Percentiles rank a stretch among this genome's conserved stretches.
Evolutionary conservation across 1,140 invertebrate genomes (phyloP).

Genomic region (Trachymyrmex cornetzi): DNA sequence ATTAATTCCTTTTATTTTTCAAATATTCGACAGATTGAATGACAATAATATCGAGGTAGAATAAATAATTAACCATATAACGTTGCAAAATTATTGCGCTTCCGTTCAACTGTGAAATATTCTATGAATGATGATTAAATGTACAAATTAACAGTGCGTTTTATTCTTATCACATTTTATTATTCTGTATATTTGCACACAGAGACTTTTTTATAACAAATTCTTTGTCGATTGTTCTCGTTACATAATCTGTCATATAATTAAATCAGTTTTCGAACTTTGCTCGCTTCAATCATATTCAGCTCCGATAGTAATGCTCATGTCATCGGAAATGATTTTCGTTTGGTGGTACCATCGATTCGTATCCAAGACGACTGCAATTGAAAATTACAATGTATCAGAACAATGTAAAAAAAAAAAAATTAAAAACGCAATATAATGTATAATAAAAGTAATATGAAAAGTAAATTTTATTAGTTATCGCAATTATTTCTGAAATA

Average conservation of each 20-base stretch:
- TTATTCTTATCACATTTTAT: constrained; percentile 20
- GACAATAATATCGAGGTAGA: constrained; percentile 14
- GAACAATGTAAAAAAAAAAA: neutral
- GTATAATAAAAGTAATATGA: neutral
- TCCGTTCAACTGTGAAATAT: neutral
- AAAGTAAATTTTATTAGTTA: neutral
- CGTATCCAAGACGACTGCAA: constrained; percentile 96
- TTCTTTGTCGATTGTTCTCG: neutral
- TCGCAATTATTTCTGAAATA: neutral
- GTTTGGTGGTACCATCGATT: constrained; percentile 98
- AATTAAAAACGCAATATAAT: neutral
- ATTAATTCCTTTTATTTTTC: constrained; percentile 8
- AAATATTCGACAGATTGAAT: constrained; percentile 28
- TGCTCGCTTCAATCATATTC: constrained; percentile 93
- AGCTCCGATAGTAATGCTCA: constrained; percentile 98
- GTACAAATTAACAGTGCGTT: too few species aligned
- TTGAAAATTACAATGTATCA: constrained; percentile 31
- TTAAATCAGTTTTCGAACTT: neutral
- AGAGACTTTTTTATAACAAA: neutral
- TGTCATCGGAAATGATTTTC: constrained; percentile 93
- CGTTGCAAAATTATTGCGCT: neutral
- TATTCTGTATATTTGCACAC: constrained; percentile 8
- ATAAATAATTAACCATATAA: neutral
- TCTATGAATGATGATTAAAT: neutral
- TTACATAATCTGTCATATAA: neutral